These are phyloP conservation scores for Mareca strepera DNA, from an alignment of 2,797 vertebrate species.

Conservation along the genomic window DNA sequence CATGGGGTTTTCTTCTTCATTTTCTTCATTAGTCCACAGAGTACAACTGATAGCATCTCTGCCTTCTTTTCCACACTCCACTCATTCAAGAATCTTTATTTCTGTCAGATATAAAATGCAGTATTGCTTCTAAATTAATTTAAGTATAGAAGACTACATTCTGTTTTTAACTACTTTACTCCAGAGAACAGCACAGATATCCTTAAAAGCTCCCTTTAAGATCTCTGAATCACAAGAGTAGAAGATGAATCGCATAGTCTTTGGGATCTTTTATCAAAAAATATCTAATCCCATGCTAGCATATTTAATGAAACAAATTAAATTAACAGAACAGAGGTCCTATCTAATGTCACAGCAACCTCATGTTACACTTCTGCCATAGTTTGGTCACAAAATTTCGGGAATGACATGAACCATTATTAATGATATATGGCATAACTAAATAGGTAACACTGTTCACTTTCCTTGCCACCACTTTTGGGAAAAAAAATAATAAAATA, in stretches of 20 bases:
- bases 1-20: not conserved
- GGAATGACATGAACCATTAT: not conserved
- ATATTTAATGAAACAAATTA: not conserved
- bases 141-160: not conserved
- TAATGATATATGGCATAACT: not conserved
- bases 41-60: not conserved
- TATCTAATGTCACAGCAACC: not conserved
- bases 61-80: not conserved
- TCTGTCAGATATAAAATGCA: not conserved
- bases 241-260: not conserved
- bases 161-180: not conserved
- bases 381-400: not conserved
- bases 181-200: not conserved
- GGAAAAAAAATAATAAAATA: not conserved
- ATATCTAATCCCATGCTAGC: not conserved
- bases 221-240: not conserved
- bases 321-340: not conserved
- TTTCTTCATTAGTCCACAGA: not conserved
- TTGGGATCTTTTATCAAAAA: constrained; percentile 6
- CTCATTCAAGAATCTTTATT: not conserved
- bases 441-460: not conserved
- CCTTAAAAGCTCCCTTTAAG: not conserved
- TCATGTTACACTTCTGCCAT: not conserved
- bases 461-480: not conserved
- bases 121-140: constrained; percentile 17